Conservation (phyloP, 2,797 vertebrate species). For the Notolepis coatsorum region DNA sequence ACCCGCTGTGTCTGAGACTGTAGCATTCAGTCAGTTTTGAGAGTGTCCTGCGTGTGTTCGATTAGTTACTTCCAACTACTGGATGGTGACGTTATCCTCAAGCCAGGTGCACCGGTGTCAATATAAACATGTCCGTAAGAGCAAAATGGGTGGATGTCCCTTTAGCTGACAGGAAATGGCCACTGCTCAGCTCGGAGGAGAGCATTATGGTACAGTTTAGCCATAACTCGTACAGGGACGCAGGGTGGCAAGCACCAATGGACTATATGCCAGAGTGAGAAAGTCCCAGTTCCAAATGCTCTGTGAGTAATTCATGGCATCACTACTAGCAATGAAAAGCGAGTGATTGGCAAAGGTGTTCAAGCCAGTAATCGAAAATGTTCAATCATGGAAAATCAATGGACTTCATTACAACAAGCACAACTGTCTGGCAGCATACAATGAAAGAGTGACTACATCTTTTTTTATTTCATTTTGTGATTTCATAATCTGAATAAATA, state of each 20-base stretch:
- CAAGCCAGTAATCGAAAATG: constrained; percentile 20
- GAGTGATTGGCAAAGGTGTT: constrained; percentile 30
- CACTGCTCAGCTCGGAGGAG: constrained; percentile 34
- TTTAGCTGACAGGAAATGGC: constrained; percentile 39
- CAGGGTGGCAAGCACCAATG: constrained; percentile 27
- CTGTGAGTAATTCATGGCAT: constrained; percentile 54
- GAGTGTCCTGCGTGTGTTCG: not conserved
- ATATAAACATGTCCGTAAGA: constrained; percentile 44
- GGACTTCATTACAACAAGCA: constrained; percentile 13
- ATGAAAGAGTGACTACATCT: not conserved
- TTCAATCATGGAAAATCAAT: constrained; percentile 13
- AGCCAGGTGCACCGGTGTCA: not conserved
- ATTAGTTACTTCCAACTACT: constrained; percentile 15
- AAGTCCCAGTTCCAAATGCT: constrained; percentile 43
- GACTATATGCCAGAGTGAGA: constrained; percentile 57
- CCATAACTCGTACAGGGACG: constrained; percentile 57
- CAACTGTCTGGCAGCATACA: not conserved
- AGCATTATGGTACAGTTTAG: constrained; percentile 69
- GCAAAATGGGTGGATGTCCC: constrained; percentile 9
- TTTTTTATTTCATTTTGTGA: not conserved
- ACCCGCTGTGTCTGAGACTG: constrained; percentile 10
- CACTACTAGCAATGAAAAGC: constrained; percentile 22
- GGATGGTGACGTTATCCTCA: constrained; percentile 20
- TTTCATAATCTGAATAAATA: not conserved
- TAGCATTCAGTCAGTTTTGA: constrained; percentile 39